A percentile compares a stretch with the other conserved stretches of the same genome.
Conservation (phyloP, 1,140 invertebrate genomes). For the Fopius arisanus region DNA sequence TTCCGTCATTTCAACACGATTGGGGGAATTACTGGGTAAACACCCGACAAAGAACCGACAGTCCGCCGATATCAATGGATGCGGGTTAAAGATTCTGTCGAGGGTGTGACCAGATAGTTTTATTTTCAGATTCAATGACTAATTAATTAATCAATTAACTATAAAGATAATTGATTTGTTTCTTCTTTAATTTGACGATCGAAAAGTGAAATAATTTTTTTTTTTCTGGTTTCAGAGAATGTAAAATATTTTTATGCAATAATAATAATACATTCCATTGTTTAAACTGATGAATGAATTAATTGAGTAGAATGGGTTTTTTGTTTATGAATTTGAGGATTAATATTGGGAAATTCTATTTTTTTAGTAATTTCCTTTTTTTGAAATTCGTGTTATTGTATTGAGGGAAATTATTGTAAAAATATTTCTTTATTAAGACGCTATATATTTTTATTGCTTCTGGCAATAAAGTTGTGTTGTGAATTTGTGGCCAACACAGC, state of each 20-base stretch:
- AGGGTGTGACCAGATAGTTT: not conserved
- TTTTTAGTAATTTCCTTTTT: no score
- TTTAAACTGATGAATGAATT: no score
- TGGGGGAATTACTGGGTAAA: conserved; percentile 55
- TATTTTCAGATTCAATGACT: not conserved
- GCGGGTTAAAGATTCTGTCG: conserved; percentile 36
- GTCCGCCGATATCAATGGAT: conserved; percentile 3
- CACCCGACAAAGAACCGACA: conserved; percentile 30
- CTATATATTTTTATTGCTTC: not conserved
- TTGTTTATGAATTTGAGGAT: no score
- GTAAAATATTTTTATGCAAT: no score
- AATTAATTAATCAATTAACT: not conserved
- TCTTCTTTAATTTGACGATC: not conserved
- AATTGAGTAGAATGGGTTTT: no score
- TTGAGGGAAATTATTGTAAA: no score
- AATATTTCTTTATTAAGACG: no score
- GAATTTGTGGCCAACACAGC: conserved; percentile 38
- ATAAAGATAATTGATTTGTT: not conserved
- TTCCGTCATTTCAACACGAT: conserved; percentile 41
- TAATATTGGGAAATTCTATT: no score
- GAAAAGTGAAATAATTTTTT: no score
- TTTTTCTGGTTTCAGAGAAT: no score
- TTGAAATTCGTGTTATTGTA: no score
- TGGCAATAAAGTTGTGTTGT: not conserved
- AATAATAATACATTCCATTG: no score